Evolutionary conservation across 2,797 vertebrate species (phyloP), one percentile per base, ranked within the genome.

Genomic region (Sardinella longiceps): DNA sequence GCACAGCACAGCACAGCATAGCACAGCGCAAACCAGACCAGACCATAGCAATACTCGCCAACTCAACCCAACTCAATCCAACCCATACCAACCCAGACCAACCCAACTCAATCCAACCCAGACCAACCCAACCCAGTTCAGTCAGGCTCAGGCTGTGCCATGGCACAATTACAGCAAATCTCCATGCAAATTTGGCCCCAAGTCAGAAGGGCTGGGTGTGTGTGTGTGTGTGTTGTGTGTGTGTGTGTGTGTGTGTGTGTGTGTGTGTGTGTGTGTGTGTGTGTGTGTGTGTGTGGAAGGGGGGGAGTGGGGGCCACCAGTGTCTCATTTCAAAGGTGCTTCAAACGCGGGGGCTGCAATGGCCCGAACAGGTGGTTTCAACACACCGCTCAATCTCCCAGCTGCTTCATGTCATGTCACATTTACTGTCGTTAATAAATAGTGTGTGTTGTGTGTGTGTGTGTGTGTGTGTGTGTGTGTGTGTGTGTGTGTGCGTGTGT

Each of bases 81-180:
- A 7, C 14, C 11, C 50, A 14, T 1, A 1, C 11, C 48, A 7
- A 14, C 48, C 1, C 48, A 7, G 6, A 1, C 48, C 12, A 20
- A 15, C 15, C 50, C 50, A 15, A 20, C 50, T 18, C 15, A 15
- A 20, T 15, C 15, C 50, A 15, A 15, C 2, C 18, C 18, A 20
- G 3, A 2, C 50, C 50, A 15, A 20, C 50, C 6, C 14, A 15
- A 15, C 50, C 14, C 15, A 23, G 18, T 9, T 23, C 51, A 0
- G 51, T 23, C 2, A 20, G 51, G 18, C 20, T 23, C 18, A 23
- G 51, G 51, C 91, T 89, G 87, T 89, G 91, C 87, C 80, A 70
- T 39, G 81, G 88, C 33, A 89, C 90, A 90, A 90, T 91, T 91
- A 91, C 88, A 92, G 90, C 88, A 93, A 91, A 91, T 87, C 90